Base-by-base conservation (phyloP, 23 tunicate genomes). In the Phallusia fumigata region DNA sequence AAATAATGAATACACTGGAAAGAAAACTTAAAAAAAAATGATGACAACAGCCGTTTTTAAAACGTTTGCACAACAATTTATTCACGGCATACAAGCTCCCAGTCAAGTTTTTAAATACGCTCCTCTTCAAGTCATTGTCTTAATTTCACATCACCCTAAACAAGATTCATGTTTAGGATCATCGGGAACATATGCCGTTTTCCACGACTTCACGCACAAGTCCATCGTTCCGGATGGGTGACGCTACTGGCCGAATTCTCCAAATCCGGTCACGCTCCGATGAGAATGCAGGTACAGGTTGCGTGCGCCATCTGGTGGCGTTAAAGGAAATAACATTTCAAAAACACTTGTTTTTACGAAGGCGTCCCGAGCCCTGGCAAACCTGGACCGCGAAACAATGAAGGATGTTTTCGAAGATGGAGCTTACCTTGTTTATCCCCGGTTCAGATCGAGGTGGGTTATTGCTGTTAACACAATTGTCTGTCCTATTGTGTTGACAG, bases 281-380 rank as follows among this genome's bases (percentile, higher is more conserved):
- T 91, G 36, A 83, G 96, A 52, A 82, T 86, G 51, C 84, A 91
- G 84, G 96, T 91, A 79, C 28, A 76, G 3, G 2, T 31, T 21
- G 3, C 3, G 3, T 58, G 69, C 69, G 69, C 69, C 69, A 58
- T 16, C 69, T 58, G 15, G 28, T 24, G 69, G 28, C 69, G n/a
- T n/a, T n/a, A n/a, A n/a, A n/a, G n/a, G n/a, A n/a, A n/a, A 24
- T 24, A 6, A 22, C 3, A 58, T 6, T 21, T 13, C 13, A 3
- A 1, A 24, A 22, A 58, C 69, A n/a, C n/a, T n/a, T n/a, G n/a
- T n/a, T n/a, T n/a, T 45, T 49, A 34, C 35, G 6, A 81, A 92
- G 97, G 97, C 97, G 5, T 83, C 91, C 24, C 69, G 97, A 45
- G 97, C 84, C 0, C 83, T 92, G 64, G 97, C 97, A 36, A 92